Evolutionary conservation across 2,797 vertebrate genomes (phyloP), one percentile per base, ranked within the genome.

Genomic region (Melopsittacus undulatus): DNA sequence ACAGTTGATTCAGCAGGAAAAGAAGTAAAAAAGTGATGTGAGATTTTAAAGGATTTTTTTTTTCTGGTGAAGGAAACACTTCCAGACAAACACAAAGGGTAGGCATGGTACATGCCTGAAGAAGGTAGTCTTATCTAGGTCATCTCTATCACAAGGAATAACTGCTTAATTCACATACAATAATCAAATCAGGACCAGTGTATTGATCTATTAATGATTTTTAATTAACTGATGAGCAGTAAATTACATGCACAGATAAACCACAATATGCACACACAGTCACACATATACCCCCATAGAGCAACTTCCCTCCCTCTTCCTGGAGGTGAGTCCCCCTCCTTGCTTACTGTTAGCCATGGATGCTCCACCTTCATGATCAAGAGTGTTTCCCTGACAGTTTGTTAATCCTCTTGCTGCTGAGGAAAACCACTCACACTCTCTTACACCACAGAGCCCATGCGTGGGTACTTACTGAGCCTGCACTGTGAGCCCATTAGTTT

Each of bases 321-420:
- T 36, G 43, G 15, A 40, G 12, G 4, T 0, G 0, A 4, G 7
- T 63, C 11, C 38, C 11, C 7, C 9, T 69, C 29, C 3, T 83
- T 45, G 17, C 9, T 57, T 18, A 18, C 15, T 23, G 12, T 32
- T 42, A 51, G 19, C 7, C 9, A 5, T 0, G 2, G 15, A 13
- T 66, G 32, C n/a, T 84, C 30, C 69, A 76, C 32, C 42, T 63
- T 52, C 70, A 48, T 2, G 1, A n/a, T 3, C 34, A 68, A 1
- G n/a, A 0, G 0, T 26, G 17, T 26, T 57, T 7, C 30, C 34
- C 23, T 48, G 38, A 12, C 18, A 16, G 17, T 13, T 57, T 80
- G 52, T n/a, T 49, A 9, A 48, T 45, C 29, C 20, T 20, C 11
- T 26, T 36, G 23, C 18, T 2, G 10, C n/a, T 52, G 30, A 63